Evolutionary conservation across 2,797 vertebrate species (phyloP), one percentile per base, ranked within the genome.

Genomic region (Rhabdomys pumilio): DNA sequence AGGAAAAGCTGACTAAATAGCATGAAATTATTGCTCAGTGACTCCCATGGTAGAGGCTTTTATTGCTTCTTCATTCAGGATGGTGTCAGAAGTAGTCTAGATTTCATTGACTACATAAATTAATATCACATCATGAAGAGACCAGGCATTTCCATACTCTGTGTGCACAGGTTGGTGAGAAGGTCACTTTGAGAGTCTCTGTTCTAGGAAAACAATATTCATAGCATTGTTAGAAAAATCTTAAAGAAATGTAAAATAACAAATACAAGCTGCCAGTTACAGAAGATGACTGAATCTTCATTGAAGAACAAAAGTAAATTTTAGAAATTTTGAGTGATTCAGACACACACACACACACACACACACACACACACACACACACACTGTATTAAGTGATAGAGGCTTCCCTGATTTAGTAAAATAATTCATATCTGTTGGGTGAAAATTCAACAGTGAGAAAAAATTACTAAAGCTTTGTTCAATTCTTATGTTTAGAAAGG

Each of bases 241-340:
- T 22, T 24, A 76, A 53, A 41, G 83, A 88, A 96, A 65, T 90
- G 65, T 47, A 73, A 97, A 95, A 89, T 63, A 63, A 93, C n/a
- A 86, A 98, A 87, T 50, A 14, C 0, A 57, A 94, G 81, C 85
- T 73, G 97, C 50, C 96, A 90, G 93, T 79, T 72, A 82, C 17
- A 93, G 92, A 65, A 65, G 59, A 95, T 73, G 92, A 82, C 3
- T 1, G 0, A 85, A 38, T 13, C 3, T 53, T 79, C 34, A 15
- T 22, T 90, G 24, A 88, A 88, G 47, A 11, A 20, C 61, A 93
- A 82, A 97, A 59, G 57, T 59, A 59, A 59, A 89, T 88, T 63
- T 97, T 59, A 15, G 19, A 59, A 97, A 97, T 90, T 98, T 50
- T 82, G 81, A 95, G 95, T 95, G 34, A 98, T 31, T 95, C 85